phyloP scores from a whole-genome alignment of 2,113 vertebrate species.

The Leptodactylus fuscus region DNA sequence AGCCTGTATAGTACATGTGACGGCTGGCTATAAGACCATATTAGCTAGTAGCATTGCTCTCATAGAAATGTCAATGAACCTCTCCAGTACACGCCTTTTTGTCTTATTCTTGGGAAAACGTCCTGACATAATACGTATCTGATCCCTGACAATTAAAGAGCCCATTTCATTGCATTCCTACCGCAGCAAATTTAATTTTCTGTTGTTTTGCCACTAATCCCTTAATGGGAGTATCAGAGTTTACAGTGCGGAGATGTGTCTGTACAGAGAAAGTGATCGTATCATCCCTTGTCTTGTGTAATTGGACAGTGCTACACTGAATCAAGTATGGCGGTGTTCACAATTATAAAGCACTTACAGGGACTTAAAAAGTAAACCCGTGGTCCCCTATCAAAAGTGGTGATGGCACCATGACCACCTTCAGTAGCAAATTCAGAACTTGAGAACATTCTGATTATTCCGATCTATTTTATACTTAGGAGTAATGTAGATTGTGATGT shows the following conservation, averaged over 20 bases:
- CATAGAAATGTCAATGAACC: not conserved
- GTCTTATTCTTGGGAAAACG: conserved; percentile 22
- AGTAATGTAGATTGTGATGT: too few species aligned
- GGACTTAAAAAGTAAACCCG: too few species aligned
- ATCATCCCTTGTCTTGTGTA: not conserved
- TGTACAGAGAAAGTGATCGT: conserved; percentile 4
- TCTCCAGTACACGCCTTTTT: not conserved
- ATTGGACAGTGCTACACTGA: not conserved
- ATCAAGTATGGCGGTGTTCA: not conserved
- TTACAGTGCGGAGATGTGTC: conserved; percentile 42
- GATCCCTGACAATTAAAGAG: conserved; percentile 44
- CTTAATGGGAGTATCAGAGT: conserved; percentile 47
- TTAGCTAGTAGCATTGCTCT: too few species aligned
- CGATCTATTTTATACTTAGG: too few species aligned
- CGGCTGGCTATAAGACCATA: too few species aligned
- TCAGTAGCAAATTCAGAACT: too few species aligned
- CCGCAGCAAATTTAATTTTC: conserved; percentile 39
- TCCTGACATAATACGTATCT: conserved; percentile 27
- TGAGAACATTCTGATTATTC: too few species aligned
- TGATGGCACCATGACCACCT: too few species aligned
- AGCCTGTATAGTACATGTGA: too few species aligned
- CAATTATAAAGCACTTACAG: too few species aligned
- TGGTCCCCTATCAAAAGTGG: too few species aligned
- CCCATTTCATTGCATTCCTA: conserved; percentile 27
- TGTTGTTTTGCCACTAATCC: conserved; percentile 53